Percentiles rank a stretch among this genome's conserved stretches.
Evolutionary conservation across 2,888 invertebrate species (phyloP).

Genomic region (Apeira syringaria): DNA sequence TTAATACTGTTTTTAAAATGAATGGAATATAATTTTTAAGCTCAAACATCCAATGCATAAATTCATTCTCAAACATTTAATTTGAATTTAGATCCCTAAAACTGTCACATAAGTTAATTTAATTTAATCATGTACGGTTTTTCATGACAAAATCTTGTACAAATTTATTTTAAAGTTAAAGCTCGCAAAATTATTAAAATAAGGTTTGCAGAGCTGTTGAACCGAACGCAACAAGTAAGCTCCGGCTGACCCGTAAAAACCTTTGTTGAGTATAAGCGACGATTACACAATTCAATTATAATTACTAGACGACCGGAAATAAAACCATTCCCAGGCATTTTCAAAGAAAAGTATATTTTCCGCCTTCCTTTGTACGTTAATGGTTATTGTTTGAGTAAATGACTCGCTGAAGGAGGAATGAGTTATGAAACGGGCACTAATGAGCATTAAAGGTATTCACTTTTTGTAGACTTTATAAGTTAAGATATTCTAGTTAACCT

Average conservation of each 20-base stretch:
- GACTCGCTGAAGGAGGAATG: conserved; percentile 20
- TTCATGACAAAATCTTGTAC: no score
- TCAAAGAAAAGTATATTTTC: conserved; percentile 9
- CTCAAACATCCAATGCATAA: no score
- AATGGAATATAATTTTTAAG: no score
- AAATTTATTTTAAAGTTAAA: no score
- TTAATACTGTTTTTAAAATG: no score
- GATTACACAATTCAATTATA: conserved; percentile 35
- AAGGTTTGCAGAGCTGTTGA: no score
- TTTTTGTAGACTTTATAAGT: background rate
- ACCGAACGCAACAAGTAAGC: conserved; percentile 61
- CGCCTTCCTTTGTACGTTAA: conserved; percentile 20
- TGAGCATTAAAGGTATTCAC: conserved; percentile 16
- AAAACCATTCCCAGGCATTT: conserved; percentile 1
- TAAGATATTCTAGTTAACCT: no score
- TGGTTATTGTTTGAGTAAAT: conserved; percentile 17
- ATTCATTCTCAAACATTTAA: no score
- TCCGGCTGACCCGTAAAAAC: conserved; percentile 34
- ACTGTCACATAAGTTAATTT: no score
- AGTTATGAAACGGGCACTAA: conserved; percentile 17
- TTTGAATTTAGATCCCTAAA: no score
- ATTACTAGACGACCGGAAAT: conserved; percentile 23
- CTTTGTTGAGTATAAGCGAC: conserved; percentile 36
- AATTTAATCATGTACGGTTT: no score
- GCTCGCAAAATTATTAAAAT: no score